These are phyloP conservation scores for Montipora capricornis DNA, from an alignment of 64 coral and sea anemone species.

Conservation along the genomic window DNA sequence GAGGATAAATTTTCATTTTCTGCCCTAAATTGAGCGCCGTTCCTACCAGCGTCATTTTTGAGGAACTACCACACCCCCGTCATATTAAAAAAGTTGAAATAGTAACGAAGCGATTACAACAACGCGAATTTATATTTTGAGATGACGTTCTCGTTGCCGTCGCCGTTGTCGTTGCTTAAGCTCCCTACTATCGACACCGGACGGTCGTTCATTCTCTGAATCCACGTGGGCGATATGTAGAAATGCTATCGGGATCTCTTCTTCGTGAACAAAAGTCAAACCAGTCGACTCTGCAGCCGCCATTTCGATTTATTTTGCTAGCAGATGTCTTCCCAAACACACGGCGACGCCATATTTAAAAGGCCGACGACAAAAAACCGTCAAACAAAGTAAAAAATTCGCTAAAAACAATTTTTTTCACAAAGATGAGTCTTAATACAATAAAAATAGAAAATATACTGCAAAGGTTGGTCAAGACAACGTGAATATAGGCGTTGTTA, in stretches of 20 bases:
- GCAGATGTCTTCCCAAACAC: background rate
- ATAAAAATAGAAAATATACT: too few species aligned
- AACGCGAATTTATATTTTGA: too few species aligned
- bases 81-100: too few species aligned
- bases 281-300: background rate
- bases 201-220: constrained; percentile 11
- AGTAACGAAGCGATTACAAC: too few species aligned
- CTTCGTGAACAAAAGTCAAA: constrained; percentile 52
- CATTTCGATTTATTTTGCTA: constrained; percentile 23
- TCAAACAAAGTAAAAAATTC: background rate
- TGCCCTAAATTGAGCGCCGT: too few species aligned
- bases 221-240: constrained; percentile 47
- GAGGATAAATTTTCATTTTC: too few species aligned
- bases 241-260: constrained; percentile 8
- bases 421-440: background rate
- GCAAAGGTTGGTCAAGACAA: too few species aligned
- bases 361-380: background rate
- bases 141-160: too few species aligned
- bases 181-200: background rate
- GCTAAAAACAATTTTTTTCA: background rate
- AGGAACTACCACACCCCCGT: too few species aligned
- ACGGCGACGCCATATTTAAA: constrained; percentile 51
- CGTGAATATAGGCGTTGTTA: too few species aligned
- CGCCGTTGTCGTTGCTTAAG: too few species aligned
- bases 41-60: too few species aligned